Percentiles rank a stretch among this genome's conserved stretches.
Evolutionary conservation across 2,113 vertebrate genomes (phyloP).

Genomic region (Microtus ochrogaster): DNA sequence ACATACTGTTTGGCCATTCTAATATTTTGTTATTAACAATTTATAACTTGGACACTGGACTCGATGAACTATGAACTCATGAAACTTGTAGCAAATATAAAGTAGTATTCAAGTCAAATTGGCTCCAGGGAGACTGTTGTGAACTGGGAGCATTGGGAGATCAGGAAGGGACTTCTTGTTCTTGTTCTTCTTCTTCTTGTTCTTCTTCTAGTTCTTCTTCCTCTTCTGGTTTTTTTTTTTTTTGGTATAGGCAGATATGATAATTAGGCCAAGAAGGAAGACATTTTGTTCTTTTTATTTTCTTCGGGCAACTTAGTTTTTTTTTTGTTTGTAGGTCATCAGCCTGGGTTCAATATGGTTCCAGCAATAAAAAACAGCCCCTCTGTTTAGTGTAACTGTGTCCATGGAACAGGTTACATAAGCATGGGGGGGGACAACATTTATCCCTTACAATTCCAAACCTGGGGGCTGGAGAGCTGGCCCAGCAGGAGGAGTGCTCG

Average conservation of each 20-base stretch:
- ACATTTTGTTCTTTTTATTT: neutral
- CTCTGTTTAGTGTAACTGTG: neutral
- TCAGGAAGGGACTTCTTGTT: neutral
- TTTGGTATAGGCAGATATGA: neutral
- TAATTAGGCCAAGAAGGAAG: slow-evolving; percentile 24
- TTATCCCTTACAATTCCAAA: neutral
- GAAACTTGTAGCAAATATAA: neutral
- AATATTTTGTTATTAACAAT: neutral
- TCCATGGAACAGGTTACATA: neutral
- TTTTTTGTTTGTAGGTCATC: neutral
- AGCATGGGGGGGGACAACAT: neutral
- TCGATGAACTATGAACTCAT: neutral
- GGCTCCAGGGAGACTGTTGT: neutral
- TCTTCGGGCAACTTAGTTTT: neutral
- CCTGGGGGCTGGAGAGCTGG: neutral
- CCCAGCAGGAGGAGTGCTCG: neutral
- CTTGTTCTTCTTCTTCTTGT: neutral
- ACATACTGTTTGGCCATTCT: neutral
- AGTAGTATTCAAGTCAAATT: neutral
- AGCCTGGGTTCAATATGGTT: neutral
- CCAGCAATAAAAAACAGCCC: neutral
- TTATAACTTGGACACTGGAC: neutral
- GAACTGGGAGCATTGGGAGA: neutral
- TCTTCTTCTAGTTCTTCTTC: neutral
- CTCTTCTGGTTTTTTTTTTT: too few species aligned